phyloP scores from a whole-genome alignment of 2,113 vertebrate genomes.

The Baryphthengus martii region DNA sequence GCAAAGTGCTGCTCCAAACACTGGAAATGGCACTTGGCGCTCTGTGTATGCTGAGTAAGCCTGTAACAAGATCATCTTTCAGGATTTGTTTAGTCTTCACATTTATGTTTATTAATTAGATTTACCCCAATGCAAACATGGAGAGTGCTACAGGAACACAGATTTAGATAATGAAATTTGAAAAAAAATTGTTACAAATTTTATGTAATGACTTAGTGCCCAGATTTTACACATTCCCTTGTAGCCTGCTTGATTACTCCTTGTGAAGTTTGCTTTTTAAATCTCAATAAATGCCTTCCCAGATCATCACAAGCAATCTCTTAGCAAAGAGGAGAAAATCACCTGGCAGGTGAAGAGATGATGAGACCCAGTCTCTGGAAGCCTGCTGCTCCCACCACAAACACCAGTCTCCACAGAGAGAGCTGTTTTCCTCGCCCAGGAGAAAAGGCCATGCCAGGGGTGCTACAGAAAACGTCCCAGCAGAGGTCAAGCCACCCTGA shows the following conservation, averaged over 20 bases:
- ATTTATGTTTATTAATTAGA: not conserved
- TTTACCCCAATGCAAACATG: not conserved
- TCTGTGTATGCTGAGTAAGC: not conserved
- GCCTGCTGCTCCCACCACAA: not conserved
- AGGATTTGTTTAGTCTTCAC: not conserved
- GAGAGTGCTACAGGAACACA: not conserved
- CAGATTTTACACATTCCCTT: not conserved
- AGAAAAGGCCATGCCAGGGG: not conserved
- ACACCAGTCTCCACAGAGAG: not conserved
- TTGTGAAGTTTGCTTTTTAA: not conserved
- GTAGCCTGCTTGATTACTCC: not conserved
- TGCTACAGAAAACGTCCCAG: not conserved
- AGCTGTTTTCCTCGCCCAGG: not conserved
- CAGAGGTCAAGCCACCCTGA: not conserved
- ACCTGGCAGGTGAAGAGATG: not conserved
- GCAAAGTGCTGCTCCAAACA: not conserved
- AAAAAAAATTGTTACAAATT: not conserved
- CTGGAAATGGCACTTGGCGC: not conserved
- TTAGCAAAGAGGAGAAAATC: not conserved
- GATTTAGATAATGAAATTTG: not conserved
- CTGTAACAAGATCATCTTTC: not conserved
- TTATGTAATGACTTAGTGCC: not conserved
- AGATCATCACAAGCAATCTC: not conserved
- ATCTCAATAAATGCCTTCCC: not conserved
- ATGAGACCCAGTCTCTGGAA: not conserved